Percentiles rank a stretch among this genome's conserved stretches.
phyloP scores from a whole-genome alignment of 2,113 vertebrate species.

The Paracanthobrama guichenoti region DNA sequence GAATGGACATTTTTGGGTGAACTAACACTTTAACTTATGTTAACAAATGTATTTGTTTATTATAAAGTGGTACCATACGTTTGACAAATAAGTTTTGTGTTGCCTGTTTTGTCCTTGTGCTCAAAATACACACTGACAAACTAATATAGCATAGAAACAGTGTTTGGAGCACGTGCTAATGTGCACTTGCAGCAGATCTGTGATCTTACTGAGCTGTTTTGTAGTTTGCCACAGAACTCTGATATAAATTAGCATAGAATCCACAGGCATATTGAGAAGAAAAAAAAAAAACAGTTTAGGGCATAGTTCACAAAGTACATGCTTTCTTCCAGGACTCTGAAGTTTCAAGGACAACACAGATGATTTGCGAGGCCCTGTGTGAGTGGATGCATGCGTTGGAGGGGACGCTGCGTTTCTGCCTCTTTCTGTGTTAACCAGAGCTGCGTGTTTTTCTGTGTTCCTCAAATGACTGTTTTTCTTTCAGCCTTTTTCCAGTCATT shows the following conservation, averaged over 20 bases:
- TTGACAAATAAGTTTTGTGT: not conserved
- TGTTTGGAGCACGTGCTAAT: not conserved
- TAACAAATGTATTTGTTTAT: no score
- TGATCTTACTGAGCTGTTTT: not conserved
- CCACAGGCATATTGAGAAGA: not conserved
- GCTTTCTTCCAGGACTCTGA: conserved; percentile 1
- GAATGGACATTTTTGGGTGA: no score
- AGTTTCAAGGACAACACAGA: conserved; percentile 55
- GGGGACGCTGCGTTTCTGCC: conserved; percentile 50
- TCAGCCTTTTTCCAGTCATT: conserved; percentile 53
- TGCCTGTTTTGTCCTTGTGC: not conserved
- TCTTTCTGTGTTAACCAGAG: conserved; percentile 48
- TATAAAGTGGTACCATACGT: no score
- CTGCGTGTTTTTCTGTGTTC: conserved; percentile 18
- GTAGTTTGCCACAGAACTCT: not conserved
- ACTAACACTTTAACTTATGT: no score
- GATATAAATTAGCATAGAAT: conserved; percentile 20
- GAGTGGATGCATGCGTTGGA: not conserved
- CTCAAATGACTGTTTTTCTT: conserved; percentile 45
- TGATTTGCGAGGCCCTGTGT: not conserved
- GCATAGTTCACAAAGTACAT: conserved; percentile 1
- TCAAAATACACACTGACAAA: not conserved
- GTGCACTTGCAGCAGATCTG: not conserved
- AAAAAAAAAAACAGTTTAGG: not conserved
- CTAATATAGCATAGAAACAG: not conserved